Conservation (phyloP, 2,797 vertebrate genomes). For the Schizopygopsis pylzovi region DNA sequence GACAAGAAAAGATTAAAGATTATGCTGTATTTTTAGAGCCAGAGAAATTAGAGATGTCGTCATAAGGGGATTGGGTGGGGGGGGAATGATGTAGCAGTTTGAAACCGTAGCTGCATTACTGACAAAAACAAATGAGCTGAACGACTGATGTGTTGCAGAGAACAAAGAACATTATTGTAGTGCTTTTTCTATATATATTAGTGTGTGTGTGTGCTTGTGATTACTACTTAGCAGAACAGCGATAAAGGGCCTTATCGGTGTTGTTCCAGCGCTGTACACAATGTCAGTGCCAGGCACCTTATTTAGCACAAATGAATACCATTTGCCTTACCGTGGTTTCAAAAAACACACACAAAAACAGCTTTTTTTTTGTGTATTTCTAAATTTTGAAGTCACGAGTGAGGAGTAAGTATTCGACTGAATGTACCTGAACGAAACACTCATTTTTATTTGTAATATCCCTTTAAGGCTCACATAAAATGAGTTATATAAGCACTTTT, state of each 20-base stretch:
- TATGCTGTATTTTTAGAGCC: constrained; percentile 64
- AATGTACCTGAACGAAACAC: not conserved
- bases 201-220: constrained; percentile 38
- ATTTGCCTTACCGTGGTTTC: constrained; percentile 50
- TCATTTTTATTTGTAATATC: not conserved
- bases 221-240: constrained; percentile 44
- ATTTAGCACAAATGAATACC: constrained; percentile 31
- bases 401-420: not conserved
- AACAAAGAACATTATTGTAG: constrained; percentile 54
- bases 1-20: constrained; percentile 40
- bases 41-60: constrained; percentile 36
- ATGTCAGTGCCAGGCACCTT: constrained; percentile 28
- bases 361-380: not conserved
- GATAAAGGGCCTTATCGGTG: constrained; percentile 71
- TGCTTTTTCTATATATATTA: constrained; percentile 47
- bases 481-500: not conserved
- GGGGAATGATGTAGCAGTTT: constrained; percentile 56
- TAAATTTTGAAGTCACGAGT: not conserved
- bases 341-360: constrained; percentile 45
- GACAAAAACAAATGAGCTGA: constrained; percentile 37
- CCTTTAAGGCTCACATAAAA: not conserved
- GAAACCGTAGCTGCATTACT: constrained; percentile 55
- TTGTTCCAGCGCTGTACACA: constrained; percentile 58
- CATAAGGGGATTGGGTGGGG: constrained; percentile 7
- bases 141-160: constrained; percentile 35